Conservation (phyloP, 2,113 vertebrate species). For the Pyxicephalus adspersus region DNA sequence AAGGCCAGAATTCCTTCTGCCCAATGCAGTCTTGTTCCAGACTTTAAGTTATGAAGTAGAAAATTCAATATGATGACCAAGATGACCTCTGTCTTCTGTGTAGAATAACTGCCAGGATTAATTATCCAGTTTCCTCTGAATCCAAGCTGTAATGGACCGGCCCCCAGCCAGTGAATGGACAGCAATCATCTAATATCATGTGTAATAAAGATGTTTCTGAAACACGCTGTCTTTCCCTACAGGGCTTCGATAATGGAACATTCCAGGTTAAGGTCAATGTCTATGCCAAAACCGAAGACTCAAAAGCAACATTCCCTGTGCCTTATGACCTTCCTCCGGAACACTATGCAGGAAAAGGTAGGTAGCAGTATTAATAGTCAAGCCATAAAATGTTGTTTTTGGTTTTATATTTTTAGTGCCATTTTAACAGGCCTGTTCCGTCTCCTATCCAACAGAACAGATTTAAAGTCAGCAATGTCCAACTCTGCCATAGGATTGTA, state of each 20-base stretch:
- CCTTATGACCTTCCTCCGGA: conserved; percentile 92
- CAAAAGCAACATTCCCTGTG: conserved; percentile 79
- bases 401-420: not conserved
- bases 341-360: conserved; percentile 85
- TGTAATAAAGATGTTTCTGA: not conserved
- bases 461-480: not conserved
- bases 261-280: conserved; percentile 79
- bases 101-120: no score
- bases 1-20: no score
- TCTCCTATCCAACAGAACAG: not conserved
- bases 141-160: no score
- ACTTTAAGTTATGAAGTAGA: no score
- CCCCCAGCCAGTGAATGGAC: no score
- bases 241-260: conserved; percentile 69
- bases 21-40: no score
- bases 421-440: not conserved
- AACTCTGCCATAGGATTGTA: no score
- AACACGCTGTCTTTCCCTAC: conserved; percentile 42
- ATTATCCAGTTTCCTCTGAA: no score
- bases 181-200: no score
- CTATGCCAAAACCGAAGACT: conserved; percentile 67
- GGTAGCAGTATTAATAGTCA: conserved; percentile 30
- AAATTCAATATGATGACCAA: no score
- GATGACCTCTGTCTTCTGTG: no score
- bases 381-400: not conserved